These are phyloP conservation scores for Python bivittatus DNA, from an alignment of 2,113 vertebrate genomes.

Conservation along the genomic window DNA sequence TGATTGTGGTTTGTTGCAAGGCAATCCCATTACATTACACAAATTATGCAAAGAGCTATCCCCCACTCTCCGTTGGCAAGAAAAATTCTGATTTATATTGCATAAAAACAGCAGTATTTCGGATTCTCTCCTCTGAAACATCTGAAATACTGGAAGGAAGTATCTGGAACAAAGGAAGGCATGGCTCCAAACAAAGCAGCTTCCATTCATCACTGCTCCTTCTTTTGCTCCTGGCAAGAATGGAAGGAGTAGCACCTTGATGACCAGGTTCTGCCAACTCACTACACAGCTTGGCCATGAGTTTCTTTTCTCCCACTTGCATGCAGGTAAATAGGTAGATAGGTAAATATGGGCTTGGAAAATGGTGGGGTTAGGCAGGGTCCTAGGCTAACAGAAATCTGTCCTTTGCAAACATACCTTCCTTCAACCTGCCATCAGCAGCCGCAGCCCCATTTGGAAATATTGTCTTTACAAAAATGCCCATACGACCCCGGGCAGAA, in stretches of 20 bases:
- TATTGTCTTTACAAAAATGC: constrained; percentile 98
- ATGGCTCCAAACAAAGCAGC: neutral
- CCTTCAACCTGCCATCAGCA: constrained; percentile 93
- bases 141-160: neutral
- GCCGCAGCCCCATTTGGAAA: constrained; percentile 92
- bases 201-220: neutral
- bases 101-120: neutral
- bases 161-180: neutral
- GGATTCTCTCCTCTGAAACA: neutral
- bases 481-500: constrained; percentile 94
- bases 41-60: neutral
- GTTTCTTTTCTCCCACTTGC: neutral
- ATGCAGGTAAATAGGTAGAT: neutral
- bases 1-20: neutral
- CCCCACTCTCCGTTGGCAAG: neutral
- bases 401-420: constrained; percentile 75
- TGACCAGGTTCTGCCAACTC: neutral
- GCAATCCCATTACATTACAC: neutral
- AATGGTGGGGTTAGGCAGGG: neutral
- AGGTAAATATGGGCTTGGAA: neutral
- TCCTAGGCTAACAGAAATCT: neutral
- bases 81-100: neutral
- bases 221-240: neutral
- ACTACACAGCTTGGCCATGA: neutral
- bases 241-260: neutral